Base-by-base conservation (phyloP, 2,113 vertebrate genomes). In the Nibea albiflora region DNA sequence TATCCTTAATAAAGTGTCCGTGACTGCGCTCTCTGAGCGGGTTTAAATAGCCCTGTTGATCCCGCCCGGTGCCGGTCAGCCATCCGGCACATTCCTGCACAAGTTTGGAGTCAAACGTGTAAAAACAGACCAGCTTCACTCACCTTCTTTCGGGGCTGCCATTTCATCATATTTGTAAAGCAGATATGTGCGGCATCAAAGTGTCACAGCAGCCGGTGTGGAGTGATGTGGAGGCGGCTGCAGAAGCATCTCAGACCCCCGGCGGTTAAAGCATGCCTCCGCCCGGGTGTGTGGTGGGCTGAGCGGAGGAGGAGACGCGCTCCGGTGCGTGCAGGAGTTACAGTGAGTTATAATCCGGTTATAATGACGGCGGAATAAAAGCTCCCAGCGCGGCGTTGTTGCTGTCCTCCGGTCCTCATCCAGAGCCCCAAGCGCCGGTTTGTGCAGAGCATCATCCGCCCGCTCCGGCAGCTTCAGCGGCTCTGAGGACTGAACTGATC, bases 141-240 rank as follows among this genome's bases (percentile, higher is more conserved):
- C 94, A 98, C 97, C 97, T 98, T 98, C 95, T 98, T 98, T 94
- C 97, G 95, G 92, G 97, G 97, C 97, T 98, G 97, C 97, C 97
- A 98, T 97, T 98, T 98, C 97, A 98, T 98, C 97, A 98, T 98
- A 95, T 98, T 98, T 95, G 95, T 94, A 92, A 85, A 92, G 81
- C 95, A 90, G 94, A 88, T 82, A 72, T 88, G 93, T 82, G 91
- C 92, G 91, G 85, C 96, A 94, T 97, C 95, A 96, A 95, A 95
- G 95, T 90, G 93, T 92, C 90, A 93, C 76, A 56, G 0, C 74
- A 85, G 94, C 75, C 71, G 78, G 75, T 1, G 66, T 8, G 62
- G 76, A 70, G 76, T 57, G 72, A 35, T 5, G 81, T 1, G 78
- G 39, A n/a, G 60, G 76, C 86, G 76, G 65, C 72, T 42, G 57